These are phyloP conservation scores for Thymelicus sylvestris DNA, from an alignment of 2,888 invertebrate genomes.

Conservation along the genomic window DNA sequence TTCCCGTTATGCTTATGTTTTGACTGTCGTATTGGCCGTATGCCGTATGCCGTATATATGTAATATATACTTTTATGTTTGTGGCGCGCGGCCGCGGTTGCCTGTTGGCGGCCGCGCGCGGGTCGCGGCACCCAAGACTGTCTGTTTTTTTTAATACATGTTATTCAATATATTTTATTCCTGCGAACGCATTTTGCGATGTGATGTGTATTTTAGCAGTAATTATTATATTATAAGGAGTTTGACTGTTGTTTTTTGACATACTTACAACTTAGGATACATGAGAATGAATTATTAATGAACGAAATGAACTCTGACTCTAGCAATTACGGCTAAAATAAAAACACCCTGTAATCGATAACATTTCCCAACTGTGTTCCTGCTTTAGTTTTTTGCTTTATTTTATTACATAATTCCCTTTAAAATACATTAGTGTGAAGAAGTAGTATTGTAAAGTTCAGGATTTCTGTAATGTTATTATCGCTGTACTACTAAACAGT, in stretches of 20 bases:
- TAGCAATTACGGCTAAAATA: slow-evolving; percentile 80
- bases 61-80: slow-evolving; percentile 74
- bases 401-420: slow-evolving; percentile 81
- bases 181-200: slow-evolving; percentile 92
- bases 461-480: slow-evolving; percentile 80
- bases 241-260: slow-evolving; percentile 85
- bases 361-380: slow-evolving; percentile 84
- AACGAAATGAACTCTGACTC: slow-evolving; percentile 73
- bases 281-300: slow-evolving; percentile 70
- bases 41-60: slow-evolving; percentile 81
- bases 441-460: slow-evolving; percentile 83
- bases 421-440: slow-evolving; percentile 82
- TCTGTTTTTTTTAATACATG: slow-evolving; percentile 85
- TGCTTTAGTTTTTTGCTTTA: slow-evolving; percentile 85
- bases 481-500: slow-evolving; percentile 74
- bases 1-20: slow-evolving; percentile 85
- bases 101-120: slow-evolving; percentile 80
- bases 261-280: slow-evolving; percentile 84
- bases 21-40: slow-evolving; percentile 77
- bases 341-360: slow-evolving; percentile 76
- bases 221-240: slow-evolving; percentile 85
- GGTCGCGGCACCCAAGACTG: slow-evolving; percentile 73
- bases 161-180: slow-evolving; percentile 91
- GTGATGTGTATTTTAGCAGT: slow-evolving; percentile 86
- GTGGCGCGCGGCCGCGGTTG: slow-evolving; percentile 79